phyloP scores from a whole-genome alignment of 37 sponge, comb jelly and placozoan genomes.

The Crambe crambe region DNA sequence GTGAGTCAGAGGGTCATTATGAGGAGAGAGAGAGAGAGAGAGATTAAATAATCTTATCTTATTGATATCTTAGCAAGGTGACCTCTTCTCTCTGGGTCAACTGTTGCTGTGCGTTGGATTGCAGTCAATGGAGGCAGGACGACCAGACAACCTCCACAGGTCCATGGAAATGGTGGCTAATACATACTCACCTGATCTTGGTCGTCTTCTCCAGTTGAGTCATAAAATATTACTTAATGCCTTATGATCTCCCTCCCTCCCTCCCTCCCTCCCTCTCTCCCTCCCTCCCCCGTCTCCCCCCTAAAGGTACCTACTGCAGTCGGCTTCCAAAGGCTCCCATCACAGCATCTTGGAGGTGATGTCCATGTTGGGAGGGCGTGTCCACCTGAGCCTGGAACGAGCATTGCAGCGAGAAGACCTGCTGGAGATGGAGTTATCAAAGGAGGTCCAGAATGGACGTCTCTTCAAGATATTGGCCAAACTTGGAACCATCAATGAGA shows the following conservation, averaged over 20 bases:
- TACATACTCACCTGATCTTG: constrained; percentile 54
- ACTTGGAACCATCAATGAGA: constrained; percentile 80
- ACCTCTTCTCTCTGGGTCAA: constrained; percentile 69
- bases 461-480: constrained; percentile 80
- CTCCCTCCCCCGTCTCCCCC: constrained; percentile 1
- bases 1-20: background rate
- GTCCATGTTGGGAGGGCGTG: constrained; percentile 73
- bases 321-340: constrained; percentile 31
- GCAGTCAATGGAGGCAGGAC: constrained; percentile 54
- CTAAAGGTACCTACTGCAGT: constrained; percentile 51
- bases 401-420: constrained; percentile 42
- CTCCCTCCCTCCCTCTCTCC: constrained; percentile 7
- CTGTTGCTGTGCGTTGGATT: constrained; percentile 70
- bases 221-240: background rate
- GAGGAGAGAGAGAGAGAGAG: background rate
- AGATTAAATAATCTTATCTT: background rate
- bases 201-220: constrained; percentile 58
- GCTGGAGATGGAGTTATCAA: constrained; percentile 67
- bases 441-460: constrained; percentile 90
- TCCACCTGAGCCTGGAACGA: constrained; percentile 58
- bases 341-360: constrained; percentile 67
- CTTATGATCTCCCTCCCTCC: background rate
- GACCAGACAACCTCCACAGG: constrained; percentile 37
- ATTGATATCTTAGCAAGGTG: constrained; percentile 56
- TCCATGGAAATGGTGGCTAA: constrained; percentile 38